Percentiles rank a stretch among this genome's conserved stretches.
These are phyloP conservation scores for Pterocles gutturalis DNA, from an alignment of 2,113 vertebrate species.

Conservation along the genomic window DNA sequence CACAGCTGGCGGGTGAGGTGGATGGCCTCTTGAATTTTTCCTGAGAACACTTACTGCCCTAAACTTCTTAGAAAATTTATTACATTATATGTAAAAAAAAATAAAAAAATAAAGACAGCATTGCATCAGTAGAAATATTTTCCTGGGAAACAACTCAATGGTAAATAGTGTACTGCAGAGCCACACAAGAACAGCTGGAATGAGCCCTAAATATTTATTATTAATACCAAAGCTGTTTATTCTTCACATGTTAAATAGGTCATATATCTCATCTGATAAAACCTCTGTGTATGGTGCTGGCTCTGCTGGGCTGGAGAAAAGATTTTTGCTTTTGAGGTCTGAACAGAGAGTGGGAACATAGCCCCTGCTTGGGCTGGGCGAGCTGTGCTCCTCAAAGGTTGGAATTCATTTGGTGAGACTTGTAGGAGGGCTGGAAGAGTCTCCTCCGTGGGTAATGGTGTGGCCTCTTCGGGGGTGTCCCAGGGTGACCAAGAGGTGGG, in stretches of 20 bases:
- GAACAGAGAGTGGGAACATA: neutral
- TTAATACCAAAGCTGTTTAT: slow-evolving; percentile 62
- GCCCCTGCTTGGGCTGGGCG: neutral
- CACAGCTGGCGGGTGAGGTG: neutral
- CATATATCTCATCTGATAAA: slow-evolving; percentile 34
- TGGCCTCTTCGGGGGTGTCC: neutral
- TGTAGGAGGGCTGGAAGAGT: neutral
- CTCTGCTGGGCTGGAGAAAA: neutral
- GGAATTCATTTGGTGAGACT: no score
- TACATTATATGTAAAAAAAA: neutral
- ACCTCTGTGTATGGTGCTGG: neutral
- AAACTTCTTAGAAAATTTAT: neutral
- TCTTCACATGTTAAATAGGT: slow-evolving; percentile 67
- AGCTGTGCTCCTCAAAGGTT: neutral
- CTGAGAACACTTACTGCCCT: neutral
- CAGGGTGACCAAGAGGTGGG: neutral
- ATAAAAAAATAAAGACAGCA: neutral
- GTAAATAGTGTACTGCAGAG: neutral
- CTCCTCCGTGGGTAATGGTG: accelerated
- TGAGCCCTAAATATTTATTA: slow-evolving; percentile 63
- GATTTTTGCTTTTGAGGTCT: neutral
- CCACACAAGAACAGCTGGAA: slow-evolving; percentile 5
- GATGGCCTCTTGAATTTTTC: neutral
- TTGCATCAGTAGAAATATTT: neutral
- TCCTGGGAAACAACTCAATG: neutral